A percentile compares a stretch with the other conserved stretches of the same genome.
phyloP scores from a whole-genome alignment of 2,113 vertebrate genomes.

The Equus quagga region DNA sequence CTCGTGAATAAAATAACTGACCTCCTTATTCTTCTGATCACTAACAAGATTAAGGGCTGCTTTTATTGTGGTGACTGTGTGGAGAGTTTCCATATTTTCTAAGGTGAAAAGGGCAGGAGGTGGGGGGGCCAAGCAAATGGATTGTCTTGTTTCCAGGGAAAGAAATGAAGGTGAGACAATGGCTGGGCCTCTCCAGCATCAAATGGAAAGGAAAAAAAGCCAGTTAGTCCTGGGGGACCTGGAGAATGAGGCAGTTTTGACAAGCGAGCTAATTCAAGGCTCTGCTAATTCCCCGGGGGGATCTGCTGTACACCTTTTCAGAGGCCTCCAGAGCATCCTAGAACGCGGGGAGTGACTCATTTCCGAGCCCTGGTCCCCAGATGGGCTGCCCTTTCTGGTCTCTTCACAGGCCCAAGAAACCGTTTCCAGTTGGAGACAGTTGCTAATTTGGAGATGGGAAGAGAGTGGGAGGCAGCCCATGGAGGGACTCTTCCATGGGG shows the following conservation, averaged over 20 bases:
- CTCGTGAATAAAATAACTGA: background rate
- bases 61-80: background rate
- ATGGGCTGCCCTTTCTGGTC: background rate
- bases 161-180: background rate
- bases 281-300: background rate
- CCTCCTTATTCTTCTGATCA: background rate
- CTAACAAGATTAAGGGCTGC: background rate
- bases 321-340: background rate
- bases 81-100: background rate
- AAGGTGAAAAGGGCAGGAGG: background rate
- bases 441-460: background rate
- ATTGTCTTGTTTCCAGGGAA: background rate
- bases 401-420: background rate
- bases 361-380: no score
- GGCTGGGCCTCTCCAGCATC: background rate
- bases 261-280: background rate
- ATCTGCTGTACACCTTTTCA: background rate
- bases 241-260: background rate
- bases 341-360: background rate
- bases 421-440: background rate
- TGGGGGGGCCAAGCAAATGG: background rate
- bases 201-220: background rate
- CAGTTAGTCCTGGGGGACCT: background rate
- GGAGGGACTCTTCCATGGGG: background rate
- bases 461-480: background rate